Evolutionary conservation across 2,888 invertebrate species (phyloP), one percentile per base, ranked within the genome.

Genomic region (Athrips mouffetella): DNA sequence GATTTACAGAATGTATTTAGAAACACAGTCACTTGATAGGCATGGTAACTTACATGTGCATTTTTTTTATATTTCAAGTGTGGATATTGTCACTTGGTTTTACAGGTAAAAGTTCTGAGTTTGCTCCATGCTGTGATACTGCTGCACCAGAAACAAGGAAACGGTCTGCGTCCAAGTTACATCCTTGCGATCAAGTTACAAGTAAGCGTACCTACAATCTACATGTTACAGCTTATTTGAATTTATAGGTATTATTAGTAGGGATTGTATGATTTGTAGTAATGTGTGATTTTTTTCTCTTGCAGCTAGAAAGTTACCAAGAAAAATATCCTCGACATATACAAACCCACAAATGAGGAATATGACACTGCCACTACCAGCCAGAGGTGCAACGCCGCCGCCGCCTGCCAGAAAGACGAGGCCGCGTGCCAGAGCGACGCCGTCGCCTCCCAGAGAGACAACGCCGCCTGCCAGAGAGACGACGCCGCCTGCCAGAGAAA

Each of bases 331-430:
- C 8, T 11, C 37, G 16, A 37, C 15, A 16, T 11, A 16, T 16
- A 37, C 37, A 7, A 37, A 15, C 13, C 37, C 37, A 41, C 41
- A 21, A 41, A 8, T 25, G 23, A 41, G 41, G 41, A 25, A 41
- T 41, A 41, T 41, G 25, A 41, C 41, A 41, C 41, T 25, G 41
- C 25, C 25, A 41, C 41, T 25, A 25, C 41, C 41, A 41, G 41
- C 41, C 41, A 41, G 25, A 25, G 41, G 25, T 41, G 25, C 41
- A 41, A 41, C 25, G 25, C 41, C 25, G 21, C 41, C 37, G 13
- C 16, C 37, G 37, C 37, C 37, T 25, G 25, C 25, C 25, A 25
- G 8, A 25, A 8, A 4, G 8, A 8, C 25, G 25, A 25, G 5
- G 25, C 25, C 25, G 25, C 25, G 5, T 25, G 25, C 25, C 25